Percentiles rank a stretch among this genome's conserved stretches.
Evolutionary conservation across 2,888 invertebrate species (phyloP).

Genomic region (Caradrina kadenii): DNA sequence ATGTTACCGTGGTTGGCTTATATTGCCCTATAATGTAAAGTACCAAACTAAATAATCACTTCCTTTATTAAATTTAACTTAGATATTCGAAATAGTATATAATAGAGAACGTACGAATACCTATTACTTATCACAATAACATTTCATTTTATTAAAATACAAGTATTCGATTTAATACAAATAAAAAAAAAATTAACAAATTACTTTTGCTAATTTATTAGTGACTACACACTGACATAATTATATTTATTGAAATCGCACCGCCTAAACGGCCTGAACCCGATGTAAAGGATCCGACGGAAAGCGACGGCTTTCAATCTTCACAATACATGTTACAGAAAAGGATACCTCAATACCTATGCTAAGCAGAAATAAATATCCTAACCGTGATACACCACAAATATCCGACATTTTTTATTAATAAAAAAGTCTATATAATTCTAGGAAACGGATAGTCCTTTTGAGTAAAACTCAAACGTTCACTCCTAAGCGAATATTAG

Average conservation of each 20-base stretch:
- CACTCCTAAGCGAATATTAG: neutral
- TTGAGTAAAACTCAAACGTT: too few species aligned
- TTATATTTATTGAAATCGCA: neutral
- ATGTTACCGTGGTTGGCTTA: neutral
- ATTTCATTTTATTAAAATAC: too few species aligned
- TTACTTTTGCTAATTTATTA: neutral
- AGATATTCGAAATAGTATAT: neutral
- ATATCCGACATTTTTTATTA: too few species aligned
- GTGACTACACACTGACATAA: neutral
- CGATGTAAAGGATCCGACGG: constrained; percentile 20
- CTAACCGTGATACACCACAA: too few species aligned
- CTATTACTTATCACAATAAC: too few species aligned
- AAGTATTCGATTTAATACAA: too few species aligned
- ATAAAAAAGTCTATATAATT: neutral
- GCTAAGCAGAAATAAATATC: too few species aligned
- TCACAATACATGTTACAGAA: neutral
- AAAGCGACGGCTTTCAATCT: neutral
- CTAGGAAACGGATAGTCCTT: neutral
- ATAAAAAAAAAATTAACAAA: neutral
- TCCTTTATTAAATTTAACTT: constrained; percentile 7
- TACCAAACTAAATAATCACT: neutral
- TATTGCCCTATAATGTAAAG: constrained; percentile 1
- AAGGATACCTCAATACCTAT: too few species aligned
- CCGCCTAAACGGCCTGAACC: too few species aligned
- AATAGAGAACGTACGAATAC: too few species aligned